phyloP scores from a whole-genome alignment of 2,113 vertebrate genomes.

The Ciconia maguari region DNA sequence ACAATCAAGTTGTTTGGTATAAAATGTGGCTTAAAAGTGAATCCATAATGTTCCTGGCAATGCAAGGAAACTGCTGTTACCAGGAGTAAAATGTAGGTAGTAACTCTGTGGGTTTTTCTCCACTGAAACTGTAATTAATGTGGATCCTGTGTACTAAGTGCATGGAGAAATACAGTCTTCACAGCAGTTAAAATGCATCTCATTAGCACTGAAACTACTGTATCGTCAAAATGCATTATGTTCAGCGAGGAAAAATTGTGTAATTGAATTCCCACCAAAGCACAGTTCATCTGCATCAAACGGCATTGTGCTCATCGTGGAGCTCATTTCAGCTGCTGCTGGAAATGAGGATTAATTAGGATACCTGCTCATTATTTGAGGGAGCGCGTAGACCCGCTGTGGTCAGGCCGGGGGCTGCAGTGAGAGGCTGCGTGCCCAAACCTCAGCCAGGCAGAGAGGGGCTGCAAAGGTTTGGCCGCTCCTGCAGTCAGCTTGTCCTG shows the following conservation, averaged over 20 bases:
- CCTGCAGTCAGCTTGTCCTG: accelerated
- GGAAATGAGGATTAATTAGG: slow-evolving; percentile 53
- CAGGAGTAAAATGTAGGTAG: slow-evolving; percentile 37
- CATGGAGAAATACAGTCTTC: slow-evolving; percentile 48
- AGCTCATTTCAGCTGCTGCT: slow-evolving; percentile 12
- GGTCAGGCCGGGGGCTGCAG: background rate
- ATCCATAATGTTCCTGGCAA: slow-evolving; percentile 43
- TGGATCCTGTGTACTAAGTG: slow-evolving; percentile 45
- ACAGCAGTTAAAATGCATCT: slow-evolving; percentile 59
- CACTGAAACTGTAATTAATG: slow-evolving; percentile 62
- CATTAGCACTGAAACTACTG: slow-evolving; percentile 49
- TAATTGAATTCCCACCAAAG: slow-evolving; percentile 68
- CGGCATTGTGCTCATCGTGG: background rate
- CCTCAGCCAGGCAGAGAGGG: background rate
- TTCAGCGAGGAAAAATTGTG: slow-evolving; percentile 27
- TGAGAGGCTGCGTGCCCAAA: background rate
- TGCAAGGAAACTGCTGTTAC: slow-evolving; percentile 32
- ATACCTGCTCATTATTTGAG: background rate
- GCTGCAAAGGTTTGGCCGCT: background rate
- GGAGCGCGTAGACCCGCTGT: background rate
- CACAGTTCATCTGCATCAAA: slow-evolving; percentile 55
- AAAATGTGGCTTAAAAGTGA: slow-evolving; percentile 45
- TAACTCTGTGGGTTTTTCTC: slow-evolving; percentile 41
- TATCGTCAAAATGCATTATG: slow-evolving; percentile 52
- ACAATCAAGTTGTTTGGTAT: slow-evolving; percentile 41